Conservation (phyloP, 2,797 vertebrate species). For the Eupleurogrammus muticus region DNA sequence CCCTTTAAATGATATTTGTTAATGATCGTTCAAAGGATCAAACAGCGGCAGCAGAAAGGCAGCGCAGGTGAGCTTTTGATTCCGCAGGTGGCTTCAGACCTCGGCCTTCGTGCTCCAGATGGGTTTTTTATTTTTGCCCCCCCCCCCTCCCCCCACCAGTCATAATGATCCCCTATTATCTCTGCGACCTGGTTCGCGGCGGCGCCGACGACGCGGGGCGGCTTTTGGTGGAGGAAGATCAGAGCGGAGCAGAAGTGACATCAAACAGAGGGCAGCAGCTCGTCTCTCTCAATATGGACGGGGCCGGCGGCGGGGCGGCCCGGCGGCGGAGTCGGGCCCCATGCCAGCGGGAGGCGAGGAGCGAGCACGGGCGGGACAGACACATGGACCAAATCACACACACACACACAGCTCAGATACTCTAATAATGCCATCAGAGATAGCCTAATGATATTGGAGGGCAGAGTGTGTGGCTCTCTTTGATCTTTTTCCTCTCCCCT, state of each 20-base stretch:
- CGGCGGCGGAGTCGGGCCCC: constrained; percentile 28
- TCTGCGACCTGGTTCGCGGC: constrained; percentile 20
- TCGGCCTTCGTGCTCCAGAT: constrained; percentile 40
- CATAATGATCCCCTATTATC: constrained; percentile 44
- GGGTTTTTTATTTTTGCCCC: constrained; percentile 7
- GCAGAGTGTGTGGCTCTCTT: constrained; percentile 64
- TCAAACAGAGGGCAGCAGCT: constrained; percentile 70
- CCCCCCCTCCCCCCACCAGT: not conserved
- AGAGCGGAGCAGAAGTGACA: constrained; percentile 75
- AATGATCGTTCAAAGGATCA: constrained; percentile 9
- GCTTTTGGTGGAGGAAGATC: constrained; percentile 58
- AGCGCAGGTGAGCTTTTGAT: constrained; percentile 46
- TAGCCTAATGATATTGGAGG: constrained; percentile 71
- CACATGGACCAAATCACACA: constrained; percentile 4
- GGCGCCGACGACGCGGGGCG: constrained; percentile 24
- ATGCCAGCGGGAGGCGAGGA: constrained; percentile 45
- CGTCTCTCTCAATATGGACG: constrained; percentile 64
- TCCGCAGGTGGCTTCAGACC: constrained; percentile 48
- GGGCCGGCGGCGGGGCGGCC: constrained; percentile 39
- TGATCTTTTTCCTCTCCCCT: constrained; percentile 60
- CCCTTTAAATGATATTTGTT: not conserved
- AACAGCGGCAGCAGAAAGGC: not conserved
- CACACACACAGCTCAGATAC: constrained; percentile 21
- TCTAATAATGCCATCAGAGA: constrained; percentile 72
- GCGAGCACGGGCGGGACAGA: not conserved